Conservation (phyloP, 2,888 invertebrate genomes). For the Teleogryllus oceanicus region DNA sequence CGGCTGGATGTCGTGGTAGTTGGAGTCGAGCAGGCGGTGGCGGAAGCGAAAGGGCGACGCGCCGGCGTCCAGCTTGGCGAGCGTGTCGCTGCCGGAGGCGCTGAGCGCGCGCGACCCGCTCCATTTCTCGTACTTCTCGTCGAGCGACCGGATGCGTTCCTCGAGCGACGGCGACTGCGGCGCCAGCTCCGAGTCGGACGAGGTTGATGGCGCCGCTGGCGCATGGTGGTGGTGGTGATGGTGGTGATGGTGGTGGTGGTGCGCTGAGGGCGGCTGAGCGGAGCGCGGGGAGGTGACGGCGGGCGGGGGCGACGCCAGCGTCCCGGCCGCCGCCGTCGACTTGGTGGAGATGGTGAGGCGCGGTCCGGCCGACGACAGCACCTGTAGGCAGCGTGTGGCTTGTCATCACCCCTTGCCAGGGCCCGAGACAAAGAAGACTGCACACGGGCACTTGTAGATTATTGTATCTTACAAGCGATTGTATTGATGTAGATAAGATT, state of each 20-base stretch:
- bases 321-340: slow-evolving; percentile 4
- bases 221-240: slow-evolving; percentile 60
- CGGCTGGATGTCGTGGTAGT: slow-evolving; percentile 78
- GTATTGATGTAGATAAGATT: too few species aligned
- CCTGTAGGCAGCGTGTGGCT: neutral
- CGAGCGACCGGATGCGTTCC: slow-evolving; percentile 85
- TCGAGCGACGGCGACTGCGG: slow-evolving; percentile 70
- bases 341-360: slow-evolving; percentile 8
- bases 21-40: slow-evolving; percentile 74
- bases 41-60: slow-evolving; percentile 58
- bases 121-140: slow-evolving; percentile 92
- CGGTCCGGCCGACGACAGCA: neutral
- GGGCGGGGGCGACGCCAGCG: neutral
- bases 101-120: slow-evolving; percentile 64
- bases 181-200: slow-evolving; percentile 65
- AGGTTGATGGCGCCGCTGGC: too few species aligned
- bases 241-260: slow-evolving; percentile 48
- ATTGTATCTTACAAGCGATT: too few species aligned
- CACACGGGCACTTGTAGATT: too few species aligned
- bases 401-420: too few species aligned
- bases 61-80: slow-evolving; percentile 53
- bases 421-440: neutral
- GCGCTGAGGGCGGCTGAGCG: slow-evolving; percentile 42
- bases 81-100: slow-evolving; percentile 54
- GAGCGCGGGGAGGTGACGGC: slow-evolving; percentile 25